A percentile compares a stretch with the other conserved stretches of the same genome.
phyloP scores from a whole-genome alignment of 2,797 vertebrate species.

The Coluber constrictor region DNA sequence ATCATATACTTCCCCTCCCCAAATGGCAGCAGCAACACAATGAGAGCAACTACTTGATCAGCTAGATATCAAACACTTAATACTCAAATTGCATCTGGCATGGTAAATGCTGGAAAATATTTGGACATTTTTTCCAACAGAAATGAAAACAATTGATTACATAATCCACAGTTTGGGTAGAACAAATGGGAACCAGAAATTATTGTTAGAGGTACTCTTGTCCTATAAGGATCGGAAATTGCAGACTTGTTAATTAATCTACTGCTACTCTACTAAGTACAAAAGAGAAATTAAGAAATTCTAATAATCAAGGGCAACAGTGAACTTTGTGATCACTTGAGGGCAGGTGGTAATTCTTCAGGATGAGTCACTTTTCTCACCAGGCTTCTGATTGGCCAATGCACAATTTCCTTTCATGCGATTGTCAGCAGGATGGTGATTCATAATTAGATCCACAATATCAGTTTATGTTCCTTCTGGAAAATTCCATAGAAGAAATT shows the following conservation, averaged over 20 bases:
- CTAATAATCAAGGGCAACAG: neutral
- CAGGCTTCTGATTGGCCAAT: neutral
- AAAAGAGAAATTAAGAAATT: neutral
- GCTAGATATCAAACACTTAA: neutral
- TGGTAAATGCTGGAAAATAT: neutral
- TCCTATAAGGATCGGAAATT: neutral
- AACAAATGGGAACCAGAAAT: neutral
- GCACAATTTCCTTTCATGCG: neutral
- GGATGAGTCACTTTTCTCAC: neutral
- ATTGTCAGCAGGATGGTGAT: neutral
- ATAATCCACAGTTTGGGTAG: neutral
- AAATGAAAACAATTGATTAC: neutral
- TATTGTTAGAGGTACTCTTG: neutral
- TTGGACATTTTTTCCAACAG: neutral
- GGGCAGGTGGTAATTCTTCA: neutral
- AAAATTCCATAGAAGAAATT: neutral
- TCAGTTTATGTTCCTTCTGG: neutral
- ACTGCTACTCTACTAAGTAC: neutral
- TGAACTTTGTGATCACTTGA: neutral
- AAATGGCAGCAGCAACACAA: neutral
- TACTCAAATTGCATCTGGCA: neutral
- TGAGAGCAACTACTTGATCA: neutral
- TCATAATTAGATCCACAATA: neutral
- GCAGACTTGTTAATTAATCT: neutral
- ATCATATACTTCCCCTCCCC: neutral